These are phyloP conservation scores for Sarcophaga caerulescens DNA, from an alignment of 2,888 invertebrate species.

Conservation along the genomic window DNA sequence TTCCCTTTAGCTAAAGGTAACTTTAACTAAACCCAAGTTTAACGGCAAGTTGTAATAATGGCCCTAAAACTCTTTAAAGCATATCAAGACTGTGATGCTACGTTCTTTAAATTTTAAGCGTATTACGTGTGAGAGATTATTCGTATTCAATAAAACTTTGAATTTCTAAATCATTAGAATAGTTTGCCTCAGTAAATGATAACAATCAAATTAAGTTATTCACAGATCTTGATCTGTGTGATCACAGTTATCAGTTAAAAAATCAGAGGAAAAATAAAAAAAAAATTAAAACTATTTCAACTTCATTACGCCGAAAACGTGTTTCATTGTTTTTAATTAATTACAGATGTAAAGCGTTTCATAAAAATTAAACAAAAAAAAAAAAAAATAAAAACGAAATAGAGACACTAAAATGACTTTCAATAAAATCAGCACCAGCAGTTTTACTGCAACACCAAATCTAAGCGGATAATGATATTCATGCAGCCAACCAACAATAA, in stretches of 20 bases:
- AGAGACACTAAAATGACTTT: background rate
- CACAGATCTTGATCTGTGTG: background rate
- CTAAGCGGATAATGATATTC: background rate
- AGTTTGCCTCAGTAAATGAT: conserved; percentile 6
- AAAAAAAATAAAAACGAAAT: conserved; percentile 1
- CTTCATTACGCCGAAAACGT: conserved; percentile 19
- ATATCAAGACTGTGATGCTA: too few species aligned
- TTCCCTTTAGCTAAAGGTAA: too few species aligned
- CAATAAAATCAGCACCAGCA: conserved; percentile 50
- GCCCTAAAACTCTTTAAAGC: too few species aligned
- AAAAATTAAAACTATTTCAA: background rate
- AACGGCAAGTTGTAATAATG: too few species aligned
- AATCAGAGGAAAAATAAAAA: background rate
- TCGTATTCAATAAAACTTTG: too few species aligned
- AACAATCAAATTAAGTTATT: conserved; percentile 1
- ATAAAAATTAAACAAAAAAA: conserved; percentile 9
- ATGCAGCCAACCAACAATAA: conserved; percentile 18
- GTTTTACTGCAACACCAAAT: background rate
- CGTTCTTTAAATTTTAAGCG: too few species aligned
- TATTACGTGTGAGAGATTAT: too few species aligned
- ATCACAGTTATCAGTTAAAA: conserved; percentile 3
- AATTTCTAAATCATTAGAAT: background rate
- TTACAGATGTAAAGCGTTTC: conserved; percentile 36
- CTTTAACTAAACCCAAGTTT: too few species aligned
- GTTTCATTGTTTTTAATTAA: conserved; percentile 50